Base-by-base conservation (phyloP, 2,888 invertebrate genomes). In the Mythimna pallens region DNA sequence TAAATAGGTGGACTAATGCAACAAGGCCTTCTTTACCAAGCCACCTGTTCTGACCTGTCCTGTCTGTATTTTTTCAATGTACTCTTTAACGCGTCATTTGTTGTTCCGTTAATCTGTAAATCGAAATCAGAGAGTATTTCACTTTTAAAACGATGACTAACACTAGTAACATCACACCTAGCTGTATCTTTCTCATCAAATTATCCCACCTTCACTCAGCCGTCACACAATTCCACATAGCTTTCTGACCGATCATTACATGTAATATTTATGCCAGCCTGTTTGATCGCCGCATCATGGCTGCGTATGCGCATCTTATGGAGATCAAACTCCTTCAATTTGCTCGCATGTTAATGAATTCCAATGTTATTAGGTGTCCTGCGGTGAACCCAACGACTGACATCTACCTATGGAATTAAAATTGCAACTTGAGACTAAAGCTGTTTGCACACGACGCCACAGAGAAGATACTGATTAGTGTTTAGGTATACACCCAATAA, bases 351-450 rank as follows among this genome's bases (percentile, higher is more conserved):
- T 69, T 88, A 88, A 88, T 86, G 84, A 84, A 85, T 84, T 83
- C 85, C 75, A 78, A 65, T 81, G 73, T 84, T 86, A 85, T 84
- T 79, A 78, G 83, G 74, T 82, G 76, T 81, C 86, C 87, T 81
- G 88, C 36, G 82, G 86, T 77, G 86, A 82, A 73, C 79, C 67
- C 72, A 79, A 70, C 70, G 75, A 61, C 70, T 70, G 65, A 64
- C 67, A 67, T 70, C 69, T 81, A 72, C 86, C 73, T 80, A 75
- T 90, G 86, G 88, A 91, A 90, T 92, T 90, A 90, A 91, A 90
- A 87, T 88, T 85, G 93, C 89, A 92, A 93, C 92, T 87, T 78
- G 86, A 93, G 87, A 90, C 89, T 78, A 65, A 84, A 55, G 86
- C 59, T 9, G 59, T 43, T 66, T 76, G n/a, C 82, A 86, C 80